A percentile compares a stretch with the other conserved stretches of the same genome.
Evolutionary conservation across 2,797 vertebrate species (phyloP).

Genomic region (Gouania willdenowi): DNA sequence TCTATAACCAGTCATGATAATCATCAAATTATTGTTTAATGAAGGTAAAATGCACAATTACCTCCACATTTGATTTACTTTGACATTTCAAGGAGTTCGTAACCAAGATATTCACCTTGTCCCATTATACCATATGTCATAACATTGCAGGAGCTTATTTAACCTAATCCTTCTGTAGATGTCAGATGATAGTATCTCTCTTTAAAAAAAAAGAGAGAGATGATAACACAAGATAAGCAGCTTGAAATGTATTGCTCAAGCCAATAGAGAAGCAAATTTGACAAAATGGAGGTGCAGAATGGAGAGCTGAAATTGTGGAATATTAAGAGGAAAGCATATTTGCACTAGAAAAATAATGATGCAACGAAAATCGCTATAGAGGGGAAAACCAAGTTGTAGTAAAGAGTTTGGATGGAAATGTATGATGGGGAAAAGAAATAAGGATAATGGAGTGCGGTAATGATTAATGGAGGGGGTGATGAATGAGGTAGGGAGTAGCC

Average conservation of each 20-base stretch:
- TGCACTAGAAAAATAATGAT: not conserved
- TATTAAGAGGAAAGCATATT: constrained; percentile 7
- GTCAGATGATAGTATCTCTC: constrained; percentile 50
- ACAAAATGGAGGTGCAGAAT: constrained; percentile 14
- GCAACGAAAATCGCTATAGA: too few species aligned
- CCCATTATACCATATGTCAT: constrained; percentile 46
- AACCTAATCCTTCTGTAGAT: constrained; percentile 48
- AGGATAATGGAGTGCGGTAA: constrained; percentile 19
- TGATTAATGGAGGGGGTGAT: constrained; percentile 24
- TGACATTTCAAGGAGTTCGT: constrained; percentile 52
- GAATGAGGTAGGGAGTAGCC: constrained; percentile 1
- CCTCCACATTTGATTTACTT: too few species aligned
- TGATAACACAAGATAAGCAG: constrained; percentile 16
- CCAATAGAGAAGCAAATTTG: constrained; percentile 4
- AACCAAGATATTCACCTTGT: constrained; percentile 64
- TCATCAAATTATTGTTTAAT: too few species aligned
- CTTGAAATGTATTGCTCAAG: constrained; percentile 11
- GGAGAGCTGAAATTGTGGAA: constrained; percentile 11
- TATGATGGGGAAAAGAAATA: constrained; percentile 21
- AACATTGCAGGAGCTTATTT: constrained; percentile 39
- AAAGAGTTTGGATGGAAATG: constrained; percentile 15
- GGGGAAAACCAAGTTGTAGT: constrained; percentile 2
- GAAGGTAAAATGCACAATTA: too few species aligned
- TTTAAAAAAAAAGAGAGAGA: constrained; percentile 51
- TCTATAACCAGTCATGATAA: too few species aligned